Base-by-base conservation (phyloP, 2,888 invertebrate species). In the Sicus ferrugineus region DNA sequence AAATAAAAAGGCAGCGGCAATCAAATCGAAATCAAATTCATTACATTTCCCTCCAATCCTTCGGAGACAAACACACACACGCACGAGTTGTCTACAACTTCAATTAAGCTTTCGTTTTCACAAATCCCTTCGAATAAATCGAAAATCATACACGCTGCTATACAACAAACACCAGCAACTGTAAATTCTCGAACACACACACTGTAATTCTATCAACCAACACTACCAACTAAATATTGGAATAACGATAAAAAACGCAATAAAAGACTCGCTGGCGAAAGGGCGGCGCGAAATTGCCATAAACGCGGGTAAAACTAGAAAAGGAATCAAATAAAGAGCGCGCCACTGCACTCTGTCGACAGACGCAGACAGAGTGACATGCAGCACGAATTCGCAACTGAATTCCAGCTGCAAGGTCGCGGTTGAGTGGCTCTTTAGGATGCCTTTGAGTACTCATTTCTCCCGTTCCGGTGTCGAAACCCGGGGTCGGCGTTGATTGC, bases 141-240 rank as follows among this genome's bases (percentile, higher is more conserved):
- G 42, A 58, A 56, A 58, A 66, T 66, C 58, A 16, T n/a, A 28
- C 63, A 58, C 58, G 68, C 50, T 30, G 56, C 38, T n/a, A 16
- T 26, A 1, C 5, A 19, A 67, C 70, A 61, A 72, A 77, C 72
- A 69, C 73, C 70, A 68, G 75, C 72, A 64, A 74, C 72, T 68
- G 72, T 69, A 70, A 16, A 64, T 14, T 50, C 67, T 65, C 52
- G 70, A 46, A n/a, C n/a, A 66, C 61, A 69, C 58, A 19, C 38
- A 67, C 56, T 42, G 42, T 11, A n/a, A 64, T 14, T 11, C 26
- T 23, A 23, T 16, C 14, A n/a, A n/a, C 42, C 48, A 59, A 61
- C 19, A 54, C 46, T 21, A n/a, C 52, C 34, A 34, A 56, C 28
- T n/a, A 56, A 56, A 26, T 56, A 56, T 56, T 56, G 30, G n/a